Evolutionary conservation across 2,113 vertebrate species (phyloP), one percentile per base, ranked within the genome.

Genomic region (Guaruba guarouba): DNA sequence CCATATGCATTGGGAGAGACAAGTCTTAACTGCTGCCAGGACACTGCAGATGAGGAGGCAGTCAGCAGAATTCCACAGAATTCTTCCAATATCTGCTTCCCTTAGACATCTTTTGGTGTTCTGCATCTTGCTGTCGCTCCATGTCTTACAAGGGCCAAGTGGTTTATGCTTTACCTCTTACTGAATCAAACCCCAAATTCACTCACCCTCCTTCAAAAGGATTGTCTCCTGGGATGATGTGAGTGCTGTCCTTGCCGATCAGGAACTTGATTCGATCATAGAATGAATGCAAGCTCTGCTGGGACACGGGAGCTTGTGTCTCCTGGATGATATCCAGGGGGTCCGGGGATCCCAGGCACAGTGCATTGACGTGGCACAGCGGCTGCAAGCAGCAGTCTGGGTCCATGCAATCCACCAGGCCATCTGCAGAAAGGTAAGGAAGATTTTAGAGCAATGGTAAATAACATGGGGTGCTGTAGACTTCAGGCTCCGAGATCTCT

Each of bases 331-430:
- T 99, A 94, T 99, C 99, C 97, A 99, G 97, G 9, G 99, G 99
- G 91, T 99, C 99, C 0, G 99, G 99, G 17, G 99, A 99, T 59
- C 99, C 99, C 97, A 99, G 97, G 96, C 99, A 99, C 86, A 99
- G 98, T 0, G 98, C 91, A 11, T 98, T 99, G 95, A 98, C 54
- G n/a, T 99, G 99, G 96, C 99, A 99, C 54, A 98, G 97, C 0
- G 98, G 97, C 97, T 99, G 99, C 63, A 99, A 97, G 97, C 99
- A 99, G 98, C 99, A 99, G 97, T 99, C 99, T 10, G 99, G 99
- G 97, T 99, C 99, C 99, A 99, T 99, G 98, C 99, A 99, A 97
- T 99, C 99, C 90, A 98, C 98, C 95, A 99, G 96, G 71, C 99
- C 99, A 95, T 99, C 99, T 99, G 98, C 78, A 91, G 91, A 95